These are phyloP conservation scores for Apis laboriosa DNA, from an alignment of 1,140 invertebrate species.

Conservation along the genomic window DNA sequence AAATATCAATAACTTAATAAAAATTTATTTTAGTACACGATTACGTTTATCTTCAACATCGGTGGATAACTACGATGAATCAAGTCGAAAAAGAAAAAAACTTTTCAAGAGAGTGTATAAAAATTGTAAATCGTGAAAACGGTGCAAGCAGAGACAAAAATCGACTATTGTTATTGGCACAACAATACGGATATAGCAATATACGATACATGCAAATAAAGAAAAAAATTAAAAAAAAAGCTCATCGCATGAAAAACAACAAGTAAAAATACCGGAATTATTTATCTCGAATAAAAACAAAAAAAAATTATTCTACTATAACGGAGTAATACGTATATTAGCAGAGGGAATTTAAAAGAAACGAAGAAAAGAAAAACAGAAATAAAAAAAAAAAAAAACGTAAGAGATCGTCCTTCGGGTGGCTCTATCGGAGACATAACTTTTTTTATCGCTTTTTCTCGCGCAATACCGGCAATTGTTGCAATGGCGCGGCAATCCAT, in stretches of 20 bases:
- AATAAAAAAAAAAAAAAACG: constrained; percentile 13
- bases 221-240: not conserved
- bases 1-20: not conserved
- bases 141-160: constrained; percentile 13
- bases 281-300: not conserved
- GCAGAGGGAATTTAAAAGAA: not conserved
- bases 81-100: not conserved
- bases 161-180: constrained; percentile 16
- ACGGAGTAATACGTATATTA: too few relatives aligned
- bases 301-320: not conserved
- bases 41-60: not conserved
- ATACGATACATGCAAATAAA: constrained; percentile 13
- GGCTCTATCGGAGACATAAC: constrained; percentile 13
- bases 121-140: constrained; percentile 20
- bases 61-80: not conserved
- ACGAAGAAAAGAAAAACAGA: not conserved
- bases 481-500: not conserved
- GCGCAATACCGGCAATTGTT: constrained; percentile 27
- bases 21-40: not conserved
- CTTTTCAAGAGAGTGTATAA: not conserved
- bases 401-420: not conserved
- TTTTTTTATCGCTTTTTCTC: constrained; percentile 31
- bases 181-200: not conserved
- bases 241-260: not conserved
- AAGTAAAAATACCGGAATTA: not conserved